Conservation (phyloP, 2,113 vertebrate species). For the Myocastor coypus region DNA sequence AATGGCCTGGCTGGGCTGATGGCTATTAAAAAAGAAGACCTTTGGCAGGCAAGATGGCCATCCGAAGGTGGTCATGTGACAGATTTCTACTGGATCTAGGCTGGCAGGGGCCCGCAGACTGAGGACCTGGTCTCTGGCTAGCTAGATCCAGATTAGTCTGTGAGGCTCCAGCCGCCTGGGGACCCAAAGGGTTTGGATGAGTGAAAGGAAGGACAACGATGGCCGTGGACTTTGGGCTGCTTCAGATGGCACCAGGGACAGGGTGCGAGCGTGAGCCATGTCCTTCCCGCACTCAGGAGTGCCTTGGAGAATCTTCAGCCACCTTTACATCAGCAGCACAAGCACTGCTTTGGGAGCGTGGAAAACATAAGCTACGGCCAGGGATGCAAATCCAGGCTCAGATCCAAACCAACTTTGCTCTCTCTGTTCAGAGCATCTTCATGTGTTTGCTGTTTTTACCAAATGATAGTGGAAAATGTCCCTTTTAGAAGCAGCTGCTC, state of each 20-base stretch:
- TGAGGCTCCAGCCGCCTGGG: accelerated
- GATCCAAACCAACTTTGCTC: neutral
- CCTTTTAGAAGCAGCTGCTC: neutral
- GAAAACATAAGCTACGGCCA: neutral
- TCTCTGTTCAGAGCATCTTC: neutral
- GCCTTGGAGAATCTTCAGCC: neutral
- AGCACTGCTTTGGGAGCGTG: neutral
- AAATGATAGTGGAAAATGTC: neutral
- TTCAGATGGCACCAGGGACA: accelerated
- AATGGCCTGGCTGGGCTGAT: neutral
- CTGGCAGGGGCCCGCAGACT: neutral
- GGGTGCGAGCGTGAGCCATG: accelerated
- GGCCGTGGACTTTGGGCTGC: neutral
- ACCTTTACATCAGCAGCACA: neutral
- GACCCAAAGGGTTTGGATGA: accelerated
- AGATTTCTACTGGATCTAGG: neutral
- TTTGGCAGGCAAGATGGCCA: neutral
- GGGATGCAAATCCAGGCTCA: accelerated
- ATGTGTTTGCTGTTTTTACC: neutral
- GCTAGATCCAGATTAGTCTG: neutral
- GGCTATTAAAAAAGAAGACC: too few species aligned
- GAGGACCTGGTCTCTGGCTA: neutral
- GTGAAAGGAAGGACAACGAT: accelerated
- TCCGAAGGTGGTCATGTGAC: neutral
- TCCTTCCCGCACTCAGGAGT: neutral